Evolutionary conservation across 2,113 vertebrate genomes (phyloP).

Genomic region (Heptranchias perlo): DNA sequence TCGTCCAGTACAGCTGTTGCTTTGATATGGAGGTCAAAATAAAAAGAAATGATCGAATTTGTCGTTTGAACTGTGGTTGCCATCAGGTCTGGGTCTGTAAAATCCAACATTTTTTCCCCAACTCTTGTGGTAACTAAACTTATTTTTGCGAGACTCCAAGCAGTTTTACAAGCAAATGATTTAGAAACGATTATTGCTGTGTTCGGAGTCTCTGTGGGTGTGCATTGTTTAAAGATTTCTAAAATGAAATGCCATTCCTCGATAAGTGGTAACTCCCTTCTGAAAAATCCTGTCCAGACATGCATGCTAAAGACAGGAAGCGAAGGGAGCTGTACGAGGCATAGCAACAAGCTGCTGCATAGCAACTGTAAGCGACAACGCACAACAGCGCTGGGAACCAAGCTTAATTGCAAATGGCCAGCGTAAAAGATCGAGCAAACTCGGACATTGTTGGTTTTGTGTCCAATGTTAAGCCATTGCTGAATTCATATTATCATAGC

Average conservation of each 20-base stretch:
- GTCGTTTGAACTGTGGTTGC: neutral
- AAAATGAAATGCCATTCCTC: neutral
- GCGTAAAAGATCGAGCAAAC: neutral
- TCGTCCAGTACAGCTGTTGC: neutral
- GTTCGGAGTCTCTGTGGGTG: neutral
- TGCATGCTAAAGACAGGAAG: neutral
- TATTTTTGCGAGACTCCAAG: neutral
- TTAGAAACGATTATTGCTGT: neutral
- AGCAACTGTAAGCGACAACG: neutral
- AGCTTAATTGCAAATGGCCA: neutral
- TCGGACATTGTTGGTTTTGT: neutral
- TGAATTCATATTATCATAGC: conserved; percentile 49
- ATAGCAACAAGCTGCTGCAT: neutral
- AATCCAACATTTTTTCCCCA: neutral
- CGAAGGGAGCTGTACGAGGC: no score
- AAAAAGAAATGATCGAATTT: neutral
- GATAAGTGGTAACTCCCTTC: neutral
- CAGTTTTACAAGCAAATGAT: neutral
- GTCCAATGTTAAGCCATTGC: conserved; percentile 38
- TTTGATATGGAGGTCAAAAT: neutral
- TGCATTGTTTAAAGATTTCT: neutral
- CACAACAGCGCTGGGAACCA: neutral
- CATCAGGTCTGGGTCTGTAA: neutral
- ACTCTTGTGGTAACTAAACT: neutral
- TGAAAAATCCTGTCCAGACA: neutral